A percentile compares a stretch with the other conserved stretches of the same genome.
Conservation (phyloP, 2,113 vertebrate species). For the Puntigrus tetrazona region DNA sequence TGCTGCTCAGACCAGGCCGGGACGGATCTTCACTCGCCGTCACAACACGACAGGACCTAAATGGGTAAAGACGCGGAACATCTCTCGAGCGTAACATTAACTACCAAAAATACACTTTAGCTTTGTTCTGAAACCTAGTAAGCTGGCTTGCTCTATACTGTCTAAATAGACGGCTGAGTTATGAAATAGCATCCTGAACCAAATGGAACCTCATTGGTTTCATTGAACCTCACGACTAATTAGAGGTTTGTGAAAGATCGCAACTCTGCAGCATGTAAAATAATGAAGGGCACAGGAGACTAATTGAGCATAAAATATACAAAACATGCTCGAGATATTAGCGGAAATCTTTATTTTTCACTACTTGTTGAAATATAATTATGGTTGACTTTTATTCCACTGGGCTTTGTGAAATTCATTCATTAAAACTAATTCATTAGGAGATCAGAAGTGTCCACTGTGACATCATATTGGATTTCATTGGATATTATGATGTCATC, state of each 20-base stretch:
- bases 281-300: not conserved
- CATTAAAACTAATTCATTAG: not conserved
- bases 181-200: not conserved
- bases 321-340: not conserved
- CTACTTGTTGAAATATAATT: not conserved
- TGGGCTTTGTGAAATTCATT: not conserved
- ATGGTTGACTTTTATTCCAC: not conserved
- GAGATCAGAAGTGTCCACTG: not conserved
- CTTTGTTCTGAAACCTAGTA: not conserved
- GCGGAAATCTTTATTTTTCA: not conserved
- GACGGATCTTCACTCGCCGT: conserved; percentile 78
- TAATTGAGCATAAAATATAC: not conserved
- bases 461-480: not conserved
- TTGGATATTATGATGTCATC: not conserved
- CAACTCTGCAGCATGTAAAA: not conserved
- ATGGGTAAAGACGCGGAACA: conserved; percentile 71
- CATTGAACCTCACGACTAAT: not conserved
- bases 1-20: conserved; percentile 82
- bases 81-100: not conserved
- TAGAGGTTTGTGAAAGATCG: not conserved
- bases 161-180: not conserved
- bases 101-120: not conserved
- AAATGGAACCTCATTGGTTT: not conserved
- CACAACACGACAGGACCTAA: conserved; percentile 79
- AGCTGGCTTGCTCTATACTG: not conserved